A percentile compares a stretch with the other conserved stretches of the same genome.
Evolutionary conservation across 2,113 vertebrate species (phyloP).

Genomic region (Plectropomus leopardus): DNA sequence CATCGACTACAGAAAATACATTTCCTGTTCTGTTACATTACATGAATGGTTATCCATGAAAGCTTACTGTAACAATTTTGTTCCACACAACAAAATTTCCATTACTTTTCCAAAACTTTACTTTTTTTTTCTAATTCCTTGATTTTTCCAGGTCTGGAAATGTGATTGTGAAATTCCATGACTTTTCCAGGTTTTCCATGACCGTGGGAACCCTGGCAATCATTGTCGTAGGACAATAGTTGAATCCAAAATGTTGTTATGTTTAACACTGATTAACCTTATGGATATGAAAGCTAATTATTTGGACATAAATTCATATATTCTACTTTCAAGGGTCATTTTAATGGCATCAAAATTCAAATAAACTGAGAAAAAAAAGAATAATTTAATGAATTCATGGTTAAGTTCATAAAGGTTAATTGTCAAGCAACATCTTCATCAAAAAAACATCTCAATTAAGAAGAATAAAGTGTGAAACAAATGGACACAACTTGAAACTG

Average conservation of each 20-base stretch:
- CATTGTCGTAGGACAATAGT: neutral
- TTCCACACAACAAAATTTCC: no score
- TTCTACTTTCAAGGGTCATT: slow-evolving; percentile 21
- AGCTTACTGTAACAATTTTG: no score
- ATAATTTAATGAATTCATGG: no score
- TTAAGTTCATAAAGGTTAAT: slow-evolving; percentile 6
- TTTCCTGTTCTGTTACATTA: no score
- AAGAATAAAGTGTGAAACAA: slow-evolving; percentile 12
- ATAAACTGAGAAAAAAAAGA: neutral
- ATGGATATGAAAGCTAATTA: neutral
- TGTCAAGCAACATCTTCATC: neutral
- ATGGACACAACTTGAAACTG: neutral
- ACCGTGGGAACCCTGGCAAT: no score
- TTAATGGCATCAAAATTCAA: neutral
- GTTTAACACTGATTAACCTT: slow-evolving; percentile 28
- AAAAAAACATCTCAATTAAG: neutral
- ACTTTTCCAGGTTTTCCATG: no score
- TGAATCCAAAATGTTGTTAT: neutral
- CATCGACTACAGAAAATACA: no score
- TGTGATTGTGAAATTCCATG: no score
- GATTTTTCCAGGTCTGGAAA: no score
- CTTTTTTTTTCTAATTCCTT: no score
- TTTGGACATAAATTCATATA: slow-evolving; percentile 14
- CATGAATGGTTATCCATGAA: no score
- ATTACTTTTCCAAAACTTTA: no score